Conservation (phyloP, 2,797 vertebrate genomes). For the Danio choprae region DNA sequence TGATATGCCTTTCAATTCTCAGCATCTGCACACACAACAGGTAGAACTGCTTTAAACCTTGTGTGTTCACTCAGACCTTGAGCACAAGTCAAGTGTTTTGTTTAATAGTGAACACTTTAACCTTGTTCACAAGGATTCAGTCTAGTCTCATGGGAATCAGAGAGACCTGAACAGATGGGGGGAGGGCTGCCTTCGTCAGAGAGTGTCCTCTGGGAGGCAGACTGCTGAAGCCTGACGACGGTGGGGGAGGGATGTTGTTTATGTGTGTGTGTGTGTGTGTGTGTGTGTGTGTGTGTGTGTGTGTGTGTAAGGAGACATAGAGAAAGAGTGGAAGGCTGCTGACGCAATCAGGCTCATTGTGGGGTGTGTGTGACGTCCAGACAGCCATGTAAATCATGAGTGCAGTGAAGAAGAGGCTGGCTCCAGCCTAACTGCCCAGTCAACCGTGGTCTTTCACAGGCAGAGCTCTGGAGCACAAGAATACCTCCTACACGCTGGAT, state of each 20-base stretch:
- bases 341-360: constrained; percentile 72
- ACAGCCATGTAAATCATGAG: constrained; percentile 74
- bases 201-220: constrained; percentile 74
- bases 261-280: constrained; percentile 54
- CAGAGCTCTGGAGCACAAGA: constrained; percentile 1
- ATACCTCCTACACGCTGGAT: not conserved
- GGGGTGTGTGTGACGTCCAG: constrained; percentile 73
- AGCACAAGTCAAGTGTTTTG: constrained; percentile 51
- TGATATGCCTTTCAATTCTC: not conserved
- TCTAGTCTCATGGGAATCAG: constrained; percentile 54
- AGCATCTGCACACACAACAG: not conserved
- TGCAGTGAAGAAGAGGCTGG: constrained; percentile 69
- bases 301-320: constrained; percentile 13
- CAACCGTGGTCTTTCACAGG: constrained; percentile 65
- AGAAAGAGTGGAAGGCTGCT: constrained; percentile 63
- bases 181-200: constrained; percentile 54
- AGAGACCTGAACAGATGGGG: constrained; percentile 52
- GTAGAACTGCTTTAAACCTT: not conserved
- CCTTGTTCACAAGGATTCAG: constrained; percentile 47
- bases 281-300: not conserved
- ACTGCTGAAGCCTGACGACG: constrained; percentile 68
- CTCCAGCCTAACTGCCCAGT: constrained; percentile 64
- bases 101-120: constrained; percentile 55
- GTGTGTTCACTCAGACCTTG: constrained; percentile 8
- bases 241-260: constrained; percentile 63